phyloP scores from a whole-genome alignment of 2,113 vertebrate genomes.

The Cynoglossus semilaevis region DNA sequence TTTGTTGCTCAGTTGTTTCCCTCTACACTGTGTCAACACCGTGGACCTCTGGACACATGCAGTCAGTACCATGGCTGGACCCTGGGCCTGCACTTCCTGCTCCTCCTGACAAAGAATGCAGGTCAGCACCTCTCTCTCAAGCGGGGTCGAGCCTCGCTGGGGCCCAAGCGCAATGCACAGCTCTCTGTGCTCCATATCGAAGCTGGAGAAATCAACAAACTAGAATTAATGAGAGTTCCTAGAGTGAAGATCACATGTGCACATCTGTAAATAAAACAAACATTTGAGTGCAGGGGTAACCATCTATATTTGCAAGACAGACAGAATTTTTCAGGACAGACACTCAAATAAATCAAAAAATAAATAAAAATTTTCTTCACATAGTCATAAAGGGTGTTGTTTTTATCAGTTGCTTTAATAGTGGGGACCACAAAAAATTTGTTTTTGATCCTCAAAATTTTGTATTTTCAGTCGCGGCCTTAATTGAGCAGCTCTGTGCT shows the following conservation, averaged over 20 bases:
- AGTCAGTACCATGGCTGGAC: conserved; percentile 91
- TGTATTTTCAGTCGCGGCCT: too few relatives aligned
- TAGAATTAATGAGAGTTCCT: background rate
- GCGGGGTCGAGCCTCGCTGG: conserved; percentile 80
- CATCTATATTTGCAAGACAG: too few relatives aligned
- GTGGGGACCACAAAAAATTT: too few relatives aligned
- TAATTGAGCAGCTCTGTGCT: too few relatives aligned
- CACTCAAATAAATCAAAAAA: too few relatives aligned
- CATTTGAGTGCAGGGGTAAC: too few relatives aligned
- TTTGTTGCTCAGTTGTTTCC: conserved; percentile 74
- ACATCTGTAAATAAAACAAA: background rate
- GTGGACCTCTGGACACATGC: conserved; percentile 97
- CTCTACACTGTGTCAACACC: conserved; percentile 88
- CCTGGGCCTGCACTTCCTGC: conserved; percentile 87
- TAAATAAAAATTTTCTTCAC: too few relatives aligned
- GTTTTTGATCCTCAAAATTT: too few relatives aligned
- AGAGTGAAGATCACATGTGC: background rate
- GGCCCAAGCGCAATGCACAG: conserved; percentile 86
- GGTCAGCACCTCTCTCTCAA: conserved; percentile 88
- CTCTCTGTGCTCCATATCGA: conserved; percentile 71
- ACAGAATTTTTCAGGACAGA: too few relatives aligned
- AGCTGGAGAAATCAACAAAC: conserved; percentile 26
- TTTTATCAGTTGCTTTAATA: too few relatives aligned
- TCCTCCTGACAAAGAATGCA: conserved; percentile 99
- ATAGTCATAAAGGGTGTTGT: too few relatives aligned